Conservation (phyloP, 1,140 invertebrate genomes). For the Procambarus virginalis region DNA sequence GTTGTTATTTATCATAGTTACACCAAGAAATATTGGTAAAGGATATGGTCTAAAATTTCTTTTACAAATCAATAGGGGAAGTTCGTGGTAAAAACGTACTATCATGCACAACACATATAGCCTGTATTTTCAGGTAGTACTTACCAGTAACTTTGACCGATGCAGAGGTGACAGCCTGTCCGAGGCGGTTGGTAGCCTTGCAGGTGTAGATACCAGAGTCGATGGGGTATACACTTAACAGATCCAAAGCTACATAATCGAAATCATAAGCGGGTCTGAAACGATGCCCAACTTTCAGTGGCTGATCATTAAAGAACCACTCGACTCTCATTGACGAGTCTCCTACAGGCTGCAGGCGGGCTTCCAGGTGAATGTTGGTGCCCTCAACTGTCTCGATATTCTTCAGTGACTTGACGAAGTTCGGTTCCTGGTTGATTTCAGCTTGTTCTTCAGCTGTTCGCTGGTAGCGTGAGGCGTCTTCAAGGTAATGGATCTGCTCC, state of each 20-base stretch:
- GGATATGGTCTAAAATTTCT: not conserved
- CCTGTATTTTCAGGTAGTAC: not conserved
- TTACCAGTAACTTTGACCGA: constrained; percentile 86
- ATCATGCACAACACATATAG: constrained; percentile 7
- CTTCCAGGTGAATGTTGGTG: constrained; percentile 94
- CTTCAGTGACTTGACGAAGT: constrained; percentile 89
- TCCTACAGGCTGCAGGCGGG: constrained; percentile 92
- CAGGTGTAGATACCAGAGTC: constrained; percentile 98
- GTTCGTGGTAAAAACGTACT: not conserved
- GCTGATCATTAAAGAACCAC: constrained; percentile 96
- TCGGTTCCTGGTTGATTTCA: constrained; percentile 80
- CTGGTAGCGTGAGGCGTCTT: constrained; percentile 86
- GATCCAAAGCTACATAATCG: constrained; percentile 96
- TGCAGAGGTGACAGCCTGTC: constrained; percentile 94
- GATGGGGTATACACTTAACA: constrained; percentile 95
- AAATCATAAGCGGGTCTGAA: constrained; percentile 98
- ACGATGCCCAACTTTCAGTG: constrained; percentile 83
- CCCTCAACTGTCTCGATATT: constrained; percentile 94
- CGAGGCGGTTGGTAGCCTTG: constrained; percentile 91
- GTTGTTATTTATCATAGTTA: not conserved
- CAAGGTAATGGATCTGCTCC: constrained; percentile 95
- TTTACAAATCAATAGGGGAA: not conserved
- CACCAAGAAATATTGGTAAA: not conserved
- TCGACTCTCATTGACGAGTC: constrained; percentile 96
- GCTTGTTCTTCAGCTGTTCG: constrained; percentile 77